Evolutionary conservation across 2,888 invertebrate species (phyloP).

Genomic region (Pterostichus niger): DNA sequence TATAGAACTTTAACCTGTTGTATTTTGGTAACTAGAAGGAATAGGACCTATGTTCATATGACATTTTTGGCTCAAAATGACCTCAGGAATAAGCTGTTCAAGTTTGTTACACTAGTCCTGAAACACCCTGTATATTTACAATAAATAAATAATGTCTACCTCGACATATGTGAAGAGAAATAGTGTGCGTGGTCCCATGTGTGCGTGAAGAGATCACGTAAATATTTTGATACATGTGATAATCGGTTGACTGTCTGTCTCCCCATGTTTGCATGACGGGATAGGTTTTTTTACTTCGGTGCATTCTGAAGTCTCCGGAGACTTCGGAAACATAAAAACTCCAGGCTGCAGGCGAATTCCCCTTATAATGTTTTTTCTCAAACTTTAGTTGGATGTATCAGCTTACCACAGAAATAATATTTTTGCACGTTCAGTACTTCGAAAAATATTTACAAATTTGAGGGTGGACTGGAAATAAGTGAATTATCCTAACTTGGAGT

Average conservation of each 20-base stretch:
- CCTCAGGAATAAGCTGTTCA: too few species aligned
- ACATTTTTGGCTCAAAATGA: too few species aligned
- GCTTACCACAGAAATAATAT: constrained; percentile 52
- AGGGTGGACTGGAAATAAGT: too few species aligned
- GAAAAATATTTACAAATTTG: constrained; percentile 21
- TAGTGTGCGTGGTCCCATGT: neutral
- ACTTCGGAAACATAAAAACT: constrained; percentile 56
- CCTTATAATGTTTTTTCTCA: constrained; percentile 20
- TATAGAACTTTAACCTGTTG: too few species aligned
- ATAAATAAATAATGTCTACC: too few species aligned
- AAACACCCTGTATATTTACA: too few species aligned
- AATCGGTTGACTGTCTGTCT: constrained; percentile 41
- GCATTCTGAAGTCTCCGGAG: constrained; percentile 57
- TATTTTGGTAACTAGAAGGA: too few species aligned
- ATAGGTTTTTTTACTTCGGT: constrained; percentile 59
- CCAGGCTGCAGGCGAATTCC: constrained; percentile 13
- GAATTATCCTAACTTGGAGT: too few species aligned
- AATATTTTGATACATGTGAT: constrained; percentile 61
- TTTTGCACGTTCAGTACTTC: constrained; percentile 13
- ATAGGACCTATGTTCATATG: too few species aligned
- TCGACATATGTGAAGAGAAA: too few species aligned
- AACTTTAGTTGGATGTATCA: constrained; percentile 35
- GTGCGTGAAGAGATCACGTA: constrained; percentile 46
- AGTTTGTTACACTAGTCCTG: too few species aligned
- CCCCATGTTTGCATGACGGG: constrained; percentile 62